A percentile compares a stretch with the other conserved stretches of the same genome.
These are phyloP conservation scores for Hetaerina titia DNA, from an alignment of 2,888 invertebrate genomes.

Conservation along the genomic window DNA sequence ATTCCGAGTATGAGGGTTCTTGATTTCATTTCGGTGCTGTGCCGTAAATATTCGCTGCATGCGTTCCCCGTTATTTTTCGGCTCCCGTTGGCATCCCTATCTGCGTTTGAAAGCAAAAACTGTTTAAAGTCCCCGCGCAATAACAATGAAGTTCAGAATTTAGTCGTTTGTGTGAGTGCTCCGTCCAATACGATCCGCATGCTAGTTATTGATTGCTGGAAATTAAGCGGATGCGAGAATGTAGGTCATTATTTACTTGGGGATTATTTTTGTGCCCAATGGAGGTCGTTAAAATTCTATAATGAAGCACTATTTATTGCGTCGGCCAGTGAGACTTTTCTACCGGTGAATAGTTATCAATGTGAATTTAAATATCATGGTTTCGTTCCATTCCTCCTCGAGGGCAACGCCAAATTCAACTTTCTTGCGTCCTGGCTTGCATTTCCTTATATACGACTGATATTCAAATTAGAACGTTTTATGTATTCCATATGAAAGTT, in stretches of 20 bases:
- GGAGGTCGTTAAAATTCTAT: neutral
- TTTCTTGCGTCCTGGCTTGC: no score
- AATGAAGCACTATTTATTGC: neutral
- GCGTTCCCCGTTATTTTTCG: neutral
- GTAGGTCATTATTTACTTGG: conserved; percentile 17
- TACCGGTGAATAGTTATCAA: neutral
- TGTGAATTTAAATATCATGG: neutral
- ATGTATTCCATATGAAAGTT: no score
- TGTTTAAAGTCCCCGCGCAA: neutral
- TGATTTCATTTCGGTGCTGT: conserved; percentile 3
- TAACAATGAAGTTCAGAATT: conserved; percentile 28
- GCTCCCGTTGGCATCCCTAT: neutral
- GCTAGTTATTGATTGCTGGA: conserved; percentile 1
- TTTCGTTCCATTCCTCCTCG: neutral
- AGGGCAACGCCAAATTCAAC: neutral
- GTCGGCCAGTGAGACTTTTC: neutral
- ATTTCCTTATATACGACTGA: no score
- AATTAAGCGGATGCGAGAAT: neutral
- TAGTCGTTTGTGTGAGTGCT: neutral
- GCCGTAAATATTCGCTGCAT: neutral
- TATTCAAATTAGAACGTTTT: no score
- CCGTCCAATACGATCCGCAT: neutral
- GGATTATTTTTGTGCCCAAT: conserved; percentile 23
- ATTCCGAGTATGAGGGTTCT: conserved; percentile 17
- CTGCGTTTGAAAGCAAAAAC: neutral